phyloP scores from a whole-genome alignment of 2,113 vertebrate genomes.

The Hirundichthys speculiger region DNA sequence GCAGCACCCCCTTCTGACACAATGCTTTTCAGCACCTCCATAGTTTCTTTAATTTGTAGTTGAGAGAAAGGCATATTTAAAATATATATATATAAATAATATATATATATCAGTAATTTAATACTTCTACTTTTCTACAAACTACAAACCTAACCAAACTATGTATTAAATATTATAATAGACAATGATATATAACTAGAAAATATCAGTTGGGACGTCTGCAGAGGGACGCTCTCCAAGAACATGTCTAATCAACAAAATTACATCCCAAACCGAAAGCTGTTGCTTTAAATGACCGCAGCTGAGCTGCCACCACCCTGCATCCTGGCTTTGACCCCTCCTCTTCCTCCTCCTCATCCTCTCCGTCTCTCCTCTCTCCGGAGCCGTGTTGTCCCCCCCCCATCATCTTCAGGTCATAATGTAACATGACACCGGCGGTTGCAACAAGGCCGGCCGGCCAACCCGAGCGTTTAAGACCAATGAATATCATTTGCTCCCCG shows the following conservation, averaged over 20 bases:
- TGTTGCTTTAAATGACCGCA: conserved; percentile 12
- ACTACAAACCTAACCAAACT: neutral
- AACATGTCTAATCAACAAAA: too few relatives aligned
- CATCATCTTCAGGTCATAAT: conserved; percentile 79
- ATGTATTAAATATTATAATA: too few relatives aligned
- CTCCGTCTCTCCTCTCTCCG: conserved; percentile 24
- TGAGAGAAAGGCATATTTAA: neutral
- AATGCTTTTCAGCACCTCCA: neutral
- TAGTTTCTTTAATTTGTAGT: neutral
- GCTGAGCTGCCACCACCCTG: conserved; percentile 23
- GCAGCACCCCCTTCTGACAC: conserved; percentile 62
- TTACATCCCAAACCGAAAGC: too few relatives aligned
- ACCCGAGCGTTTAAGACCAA: conserved; percentile 81
- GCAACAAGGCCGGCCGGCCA: conserved; percentile 72
- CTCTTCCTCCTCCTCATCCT: conserved; percentile 11
- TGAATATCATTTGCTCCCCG: conserved; percentile 82
- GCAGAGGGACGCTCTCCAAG: too few relatives aligned
- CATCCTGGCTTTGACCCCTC: conserved; percentile 22
- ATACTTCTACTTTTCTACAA: neutral
- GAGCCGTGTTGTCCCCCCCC: conserved; percentile 55
- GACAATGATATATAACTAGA: too few relatives aligned
- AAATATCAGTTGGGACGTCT: too few relatives aligned
- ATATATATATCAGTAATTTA: too few relatives aligned
- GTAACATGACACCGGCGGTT: conserved; percentile 79
- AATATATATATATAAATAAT: too few relatives aligned